Evolutionary conservation across 2,797 vertebrate species (phyloP), one percentile per base, ranked within the genome.

Genomic region (Thripadectes ignobilis): DNA sequence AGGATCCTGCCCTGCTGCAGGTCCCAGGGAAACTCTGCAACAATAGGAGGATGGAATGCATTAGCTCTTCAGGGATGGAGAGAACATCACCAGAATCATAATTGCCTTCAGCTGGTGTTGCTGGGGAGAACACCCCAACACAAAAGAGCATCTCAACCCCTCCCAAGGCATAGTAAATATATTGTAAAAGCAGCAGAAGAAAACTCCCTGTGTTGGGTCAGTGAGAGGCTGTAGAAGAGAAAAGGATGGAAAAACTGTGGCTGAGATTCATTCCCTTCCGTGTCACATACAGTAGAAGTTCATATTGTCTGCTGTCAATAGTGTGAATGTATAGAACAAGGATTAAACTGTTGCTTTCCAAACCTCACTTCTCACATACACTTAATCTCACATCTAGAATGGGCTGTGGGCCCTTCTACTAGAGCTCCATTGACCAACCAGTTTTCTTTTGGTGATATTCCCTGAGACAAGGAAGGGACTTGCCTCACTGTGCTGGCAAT

Each of bases 401-500:
- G 76, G 18, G 23, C 76, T 80, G 13, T 59, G 38, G 32, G 58
- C 55, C 49, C 82, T 20, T 57, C 81, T 83, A 52, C 36, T 81
- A 51, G 71, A 43, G 69, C 52, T 91, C 39, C 86, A 75, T 87
- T 77, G 63, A 85, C 45, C 82, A 92, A 79, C 30, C 48, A 38
- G 38, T 71, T 66, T n/a, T 77, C 49, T 88, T 93, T 90, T 71
- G 92, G 75, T 93, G 91, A 93, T 81, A 86, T 67, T 93, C 80
- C 91, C 91, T 93, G 92, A 96, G 80, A 94, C 52, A 87, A 95
- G 74, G 76, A 94, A 95, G 85, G 85, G 69, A 34, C 93, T 95
- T 97, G 96, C 89, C 94, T 85, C 92, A 90, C 91, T 95, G 95
- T 89, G 93, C 96, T 97, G 97, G 95, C 94, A 86, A 45, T 95